Conservation (phyloP, 1,140 invertebrate species). For the Drosophila parvula region DNA sequence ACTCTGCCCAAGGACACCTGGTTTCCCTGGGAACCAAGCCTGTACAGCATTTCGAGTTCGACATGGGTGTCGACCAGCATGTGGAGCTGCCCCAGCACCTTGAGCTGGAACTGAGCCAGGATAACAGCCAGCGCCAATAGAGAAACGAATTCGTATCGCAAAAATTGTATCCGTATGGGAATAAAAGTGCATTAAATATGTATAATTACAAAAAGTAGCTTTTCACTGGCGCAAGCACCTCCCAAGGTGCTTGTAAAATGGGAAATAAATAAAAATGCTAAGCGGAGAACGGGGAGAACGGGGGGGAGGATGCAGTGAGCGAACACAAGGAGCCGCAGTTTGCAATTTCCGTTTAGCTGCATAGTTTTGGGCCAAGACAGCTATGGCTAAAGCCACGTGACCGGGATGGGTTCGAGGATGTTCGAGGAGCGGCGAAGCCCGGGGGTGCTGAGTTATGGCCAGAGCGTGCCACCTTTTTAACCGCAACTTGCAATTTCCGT, state of each 20-base stretch:
- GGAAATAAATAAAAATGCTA: conserved; percentile 50
- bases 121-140: conserved; percentile 20
- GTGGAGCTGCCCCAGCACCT: conserved; percentile 13
- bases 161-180: conserved; percentile 20
- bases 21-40: conserved; percentile 23
- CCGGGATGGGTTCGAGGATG: conserved; percentile 2
- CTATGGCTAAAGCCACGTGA: conserved; percentile 24
- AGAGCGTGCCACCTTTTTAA: conserved; percentile 61
- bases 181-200: conserved; percentile 56
- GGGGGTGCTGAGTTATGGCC: conserved; percentile 48
- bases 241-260: conserved; percentile 49
- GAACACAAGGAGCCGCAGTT: conserved; percentile 50
- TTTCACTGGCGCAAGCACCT: conserved; percentile 25
- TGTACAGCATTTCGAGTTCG: conserved; percentile 34
- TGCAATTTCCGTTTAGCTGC: conserved; percentile 68
- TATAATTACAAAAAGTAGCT: conserved; percentile 42
- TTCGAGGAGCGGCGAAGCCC: not conserved
- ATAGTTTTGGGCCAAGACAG: conserved; percentile 37
- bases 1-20: conserved; percentile 24
- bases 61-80: conserved; percentile 6
- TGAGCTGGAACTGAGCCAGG: conserved; percentile 11
- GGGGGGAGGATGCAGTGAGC: not conserved
- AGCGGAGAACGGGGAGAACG: conserved; percentile 2
- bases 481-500: conserved; percentile 79
- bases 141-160: not conserved